Percentiles rank a stretch among this genome's conserved stretches.
phyloP scores from a whole-genome alignment of 2,888 invertebrate genomes.

The Drosophila greeni region DNA sequence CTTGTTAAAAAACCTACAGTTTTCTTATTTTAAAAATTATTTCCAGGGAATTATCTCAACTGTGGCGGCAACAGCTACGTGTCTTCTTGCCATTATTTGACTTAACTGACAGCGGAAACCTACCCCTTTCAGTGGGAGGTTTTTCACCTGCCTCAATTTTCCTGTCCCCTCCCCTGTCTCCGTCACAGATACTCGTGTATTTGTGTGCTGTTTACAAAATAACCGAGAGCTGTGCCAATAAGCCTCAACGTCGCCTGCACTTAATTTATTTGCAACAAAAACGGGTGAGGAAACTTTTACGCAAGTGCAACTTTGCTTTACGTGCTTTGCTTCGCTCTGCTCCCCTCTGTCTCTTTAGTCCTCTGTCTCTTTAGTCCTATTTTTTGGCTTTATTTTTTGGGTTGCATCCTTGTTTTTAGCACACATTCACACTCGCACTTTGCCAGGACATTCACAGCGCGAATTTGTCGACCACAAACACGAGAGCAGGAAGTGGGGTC shows the following conservation, averaged over 20 bases:
- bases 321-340: conserved; percentile 50
- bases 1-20: accelerated
- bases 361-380: neutral
- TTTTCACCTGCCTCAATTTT: conserved; percentile 21
- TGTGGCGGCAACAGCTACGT: conserved; percentile 44
- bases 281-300: conserved; percentile 62
- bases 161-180: neutral
- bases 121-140: conserved; percentile 22
- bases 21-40: neutral
- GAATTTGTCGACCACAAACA: conserved; percentile 64
- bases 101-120: conserved; percentile 57
- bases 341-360: too few relatives aligned
- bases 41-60: neutral
- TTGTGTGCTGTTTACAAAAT: conserved; percentile 60
- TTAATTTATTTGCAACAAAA: conserved; percentile 69
- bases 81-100: conserved; percentile 52
- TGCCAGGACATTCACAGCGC: conserved; percentile 41
- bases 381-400: conserved; percentile 11
- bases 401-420: conserved; percentile 54
- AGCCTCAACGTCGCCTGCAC: conserved; percentile 68
- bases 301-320: conserved; percentile 67
- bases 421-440: conserved; percentile 7
- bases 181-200: conserved; percentile 7
- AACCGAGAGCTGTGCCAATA: conserved; percentile 65
- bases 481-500: conserved; percentile 42